phyloP scores from a whole-genome alignment of 2,113 vertebrate genomes.

The Oncorhynchus clarkii region DNA sequence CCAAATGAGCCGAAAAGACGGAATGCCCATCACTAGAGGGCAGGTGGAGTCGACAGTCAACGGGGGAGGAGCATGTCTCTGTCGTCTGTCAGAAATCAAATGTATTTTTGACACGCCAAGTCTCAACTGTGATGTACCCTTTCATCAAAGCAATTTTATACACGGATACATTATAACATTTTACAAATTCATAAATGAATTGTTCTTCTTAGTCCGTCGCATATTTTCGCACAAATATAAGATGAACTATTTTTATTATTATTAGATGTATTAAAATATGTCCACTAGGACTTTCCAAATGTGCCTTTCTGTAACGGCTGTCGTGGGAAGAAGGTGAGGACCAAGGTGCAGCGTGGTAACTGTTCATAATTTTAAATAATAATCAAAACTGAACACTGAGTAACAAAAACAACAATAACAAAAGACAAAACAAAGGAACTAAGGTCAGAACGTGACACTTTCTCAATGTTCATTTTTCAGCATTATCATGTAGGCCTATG shows the following conservation, averaged over 20 bases:
- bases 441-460: too few species aligned
- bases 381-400: too few species aligned
- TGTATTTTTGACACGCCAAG: neutral
- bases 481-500: neutral
- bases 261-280: too few species aligned
- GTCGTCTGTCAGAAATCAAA: neutral
- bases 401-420: too few species aligned
- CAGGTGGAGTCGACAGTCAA: slow-evolving; percentile 48
- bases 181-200: neutral
- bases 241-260: too few species aligned
- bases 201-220: too few species aligned
- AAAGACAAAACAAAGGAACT: too few species aligned
- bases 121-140: neutral
- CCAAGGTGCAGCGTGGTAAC: too few species aligned
- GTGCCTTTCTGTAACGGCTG: too few species aligned
- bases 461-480: neutral
- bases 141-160: neutral
- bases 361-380: too few species aligned
- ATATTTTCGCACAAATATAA: neutral
- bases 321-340: too few species aligned
- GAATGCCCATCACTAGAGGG: neutral
- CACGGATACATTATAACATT: neutral
- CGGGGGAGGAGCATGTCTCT: neutral
- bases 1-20: neutral
- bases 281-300: too few species aligned